These are phyloP conservation scores for Macropus fuliginosus DNA, from an alignment of 2,797 vertebrate species.

Conservation along the genomic window DNA sequence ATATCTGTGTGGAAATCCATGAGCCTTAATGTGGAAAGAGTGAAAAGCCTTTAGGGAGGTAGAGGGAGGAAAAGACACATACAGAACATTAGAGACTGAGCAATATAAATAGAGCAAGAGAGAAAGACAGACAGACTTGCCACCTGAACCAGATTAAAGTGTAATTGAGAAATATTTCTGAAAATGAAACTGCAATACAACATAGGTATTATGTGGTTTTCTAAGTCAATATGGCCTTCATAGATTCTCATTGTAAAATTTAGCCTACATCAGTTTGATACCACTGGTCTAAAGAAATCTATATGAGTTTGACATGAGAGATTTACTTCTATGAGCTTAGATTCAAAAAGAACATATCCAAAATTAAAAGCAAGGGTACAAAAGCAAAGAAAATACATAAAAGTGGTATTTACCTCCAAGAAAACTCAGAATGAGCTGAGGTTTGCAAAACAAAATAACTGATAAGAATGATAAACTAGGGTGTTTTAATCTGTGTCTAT, in stretches of 20 bases:
- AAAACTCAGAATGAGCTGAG: not conserved
- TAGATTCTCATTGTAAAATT: not conserved
- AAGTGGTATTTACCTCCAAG: not conserved
- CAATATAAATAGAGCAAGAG: not conserved
- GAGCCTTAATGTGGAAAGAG: not conserved
- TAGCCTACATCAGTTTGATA: not conserved
- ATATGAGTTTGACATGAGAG: not conserved
- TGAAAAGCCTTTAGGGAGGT: not conserved
- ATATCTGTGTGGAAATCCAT: not conserved
- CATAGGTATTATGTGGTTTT: not conserved
- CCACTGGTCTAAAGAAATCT: not conserved
- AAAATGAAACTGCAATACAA: not conserved
- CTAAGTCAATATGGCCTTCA: not conserved
- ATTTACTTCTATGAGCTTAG: not conserved
- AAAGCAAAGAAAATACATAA: not conserved
- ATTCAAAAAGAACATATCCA: not conserved
- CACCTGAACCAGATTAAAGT: not conserved
- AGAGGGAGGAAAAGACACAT: no score
- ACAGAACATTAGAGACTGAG: not conserved
- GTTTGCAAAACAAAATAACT: not conserved
- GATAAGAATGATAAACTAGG: not conserved
- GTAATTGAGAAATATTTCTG: not conserved
- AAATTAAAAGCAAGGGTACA: not conserved
- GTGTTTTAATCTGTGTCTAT: not conserved
- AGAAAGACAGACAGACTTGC: not conserved